Percentiles rank a stretch among this genome's conserved stretches.
Evolutionary conservation across 92 coral and sea anemone genomes (phyloP).

Genomic region (Porites evermanni): DNA sequence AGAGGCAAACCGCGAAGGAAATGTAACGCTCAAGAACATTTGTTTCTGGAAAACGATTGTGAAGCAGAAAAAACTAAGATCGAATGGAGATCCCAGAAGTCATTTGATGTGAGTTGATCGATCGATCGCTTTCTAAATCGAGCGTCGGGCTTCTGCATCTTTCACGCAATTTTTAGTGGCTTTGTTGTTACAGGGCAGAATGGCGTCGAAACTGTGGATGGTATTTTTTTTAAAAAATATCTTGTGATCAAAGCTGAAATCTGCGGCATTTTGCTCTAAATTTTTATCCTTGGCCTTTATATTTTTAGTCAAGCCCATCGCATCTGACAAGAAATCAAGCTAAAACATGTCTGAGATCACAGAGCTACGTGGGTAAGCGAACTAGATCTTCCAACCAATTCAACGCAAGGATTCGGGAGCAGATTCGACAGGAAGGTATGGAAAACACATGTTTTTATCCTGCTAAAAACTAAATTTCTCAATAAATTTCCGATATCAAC

Average conservation of each 20-base stretch:
- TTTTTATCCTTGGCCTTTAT: background rate
- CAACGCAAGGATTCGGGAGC: background rate
- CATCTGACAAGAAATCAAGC: constrained; percentile 24
- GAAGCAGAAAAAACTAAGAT: background rate
- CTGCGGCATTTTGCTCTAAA: background rate
- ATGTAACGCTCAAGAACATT: constrained; percentile 4
- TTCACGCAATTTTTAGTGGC: background rate
- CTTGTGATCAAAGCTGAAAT: background rate
- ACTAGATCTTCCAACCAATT: constrained; percentile 2
- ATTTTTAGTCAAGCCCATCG: constrained; percentile 22
- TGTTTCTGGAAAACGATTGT: constrained; percentile 7
- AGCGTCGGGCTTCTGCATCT: background rate
- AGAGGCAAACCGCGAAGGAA: constrained; percentile 32
- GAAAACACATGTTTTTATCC: background rate
- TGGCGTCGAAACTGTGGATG: background rate
- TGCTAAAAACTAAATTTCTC: background rate
- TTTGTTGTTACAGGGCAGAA: background rate
- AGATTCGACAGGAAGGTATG: constrained; percentile 26
- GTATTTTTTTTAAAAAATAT: background rate
- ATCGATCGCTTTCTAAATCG: constrained; percentile 8
- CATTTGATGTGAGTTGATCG: constrained; percentile 28
- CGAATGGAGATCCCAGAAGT: background rate
- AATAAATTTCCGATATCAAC: background rate
- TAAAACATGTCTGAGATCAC: constrained; percentile 9
- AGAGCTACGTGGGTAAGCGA: background rate